A percentile compares a stretch with the other conserved stretches of the same genome.
phyloP scores from a whole-genome alignment of 2,797 vertebrate genomes.

The Falco concolor region DNA sequence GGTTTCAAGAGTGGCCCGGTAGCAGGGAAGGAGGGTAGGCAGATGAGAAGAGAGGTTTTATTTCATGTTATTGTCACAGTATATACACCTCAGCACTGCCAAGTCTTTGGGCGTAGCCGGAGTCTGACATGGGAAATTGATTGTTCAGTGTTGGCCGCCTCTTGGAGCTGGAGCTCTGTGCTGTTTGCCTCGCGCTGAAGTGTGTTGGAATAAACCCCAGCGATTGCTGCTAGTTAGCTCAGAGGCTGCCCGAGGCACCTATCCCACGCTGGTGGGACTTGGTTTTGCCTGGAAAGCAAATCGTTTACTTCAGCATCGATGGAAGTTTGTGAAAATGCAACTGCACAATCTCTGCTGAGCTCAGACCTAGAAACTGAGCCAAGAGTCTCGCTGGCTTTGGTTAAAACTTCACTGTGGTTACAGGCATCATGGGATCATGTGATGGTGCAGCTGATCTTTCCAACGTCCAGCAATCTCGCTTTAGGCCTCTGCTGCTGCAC shows the following conservation, averaged over 20 bases:
- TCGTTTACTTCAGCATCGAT: not conserved
- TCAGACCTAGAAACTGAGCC: conserved; percentile 7
- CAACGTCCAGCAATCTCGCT: not conserved
- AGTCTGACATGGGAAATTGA: not conserved
- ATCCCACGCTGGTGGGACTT: not conserved
- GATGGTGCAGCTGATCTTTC: not conserved
- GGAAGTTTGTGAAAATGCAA: not conserved
- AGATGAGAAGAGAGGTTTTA: not conserved
- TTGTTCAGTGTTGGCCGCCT: not conserved
- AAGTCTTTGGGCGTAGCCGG: conserved; percentile 30
- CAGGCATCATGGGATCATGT: not conserved
- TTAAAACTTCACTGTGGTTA: conserved; percentile 11
- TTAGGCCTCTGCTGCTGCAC: not conserved
- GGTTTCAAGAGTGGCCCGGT: not conserved
- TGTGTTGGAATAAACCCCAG: not conserved
- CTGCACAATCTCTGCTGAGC: not conserved
- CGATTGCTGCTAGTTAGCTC: not conserved
- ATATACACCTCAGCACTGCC: not conserved
- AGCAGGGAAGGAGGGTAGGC: not conserved
- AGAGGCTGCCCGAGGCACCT: not conserved
- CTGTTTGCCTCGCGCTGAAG: not conserved
- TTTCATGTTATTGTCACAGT: not conserved
- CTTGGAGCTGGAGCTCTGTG: not conserved
- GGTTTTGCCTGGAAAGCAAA: not conserved
- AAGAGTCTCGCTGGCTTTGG: not conserved